phyloP scores from a whole-genome alignment of 2,888 invertebrate species.

The Cactoblastis cactorum region DNA sequence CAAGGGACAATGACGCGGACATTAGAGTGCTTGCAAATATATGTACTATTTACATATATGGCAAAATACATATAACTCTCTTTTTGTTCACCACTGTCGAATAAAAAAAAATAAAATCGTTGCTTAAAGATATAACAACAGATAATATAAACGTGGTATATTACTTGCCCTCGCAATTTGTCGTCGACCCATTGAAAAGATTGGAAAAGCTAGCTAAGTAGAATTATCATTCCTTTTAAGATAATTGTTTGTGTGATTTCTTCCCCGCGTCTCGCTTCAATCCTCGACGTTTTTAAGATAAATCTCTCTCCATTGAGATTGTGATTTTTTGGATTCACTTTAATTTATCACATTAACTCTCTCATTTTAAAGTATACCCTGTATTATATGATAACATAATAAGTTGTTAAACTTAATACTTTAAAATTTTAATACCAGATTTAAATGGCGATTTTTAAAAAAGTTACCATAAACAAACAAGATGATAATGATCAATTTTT shows the following conservation, averaged over 20 bases:
- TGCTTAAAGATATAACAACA: conserved; percentile 3
- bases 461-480: too few species aligned
- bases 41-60: too few species aligned
- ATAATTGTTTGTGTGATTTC: conserved; percentile 51
- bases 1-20: too few species aligned
- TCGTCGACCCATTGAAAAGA: conserved; percentile 29
- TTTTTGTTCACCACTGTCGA: too few species aligned
- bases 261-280: conserved; percentile 24
- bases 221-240: conserved; percentile 42
- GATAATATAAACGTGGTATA: conserved; percentile 19
- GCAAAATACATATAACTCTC: too few species aligned
- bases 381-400: background rate
- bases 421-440: too few species aligned
- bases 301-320: conserved; percentile 27
- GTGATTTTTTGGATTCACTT: background rate
- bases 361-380: background rate
- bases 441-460: too few species aligned
- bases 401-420: background rate
- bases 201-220: conserved; percentile 28
- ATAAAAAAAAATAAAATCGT: background rate
- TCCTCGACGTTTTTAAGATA: conserved; percentile 28
- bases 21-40: too few species aligned
- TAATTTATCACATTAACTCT: background rate
- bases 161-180: conserved; percentile 25
- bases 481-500: too few species aligned